Evolutionary conservation across 2,113 vertebrate species (phyloP).

Genomic region (Steatornis caripensis): DNA sequence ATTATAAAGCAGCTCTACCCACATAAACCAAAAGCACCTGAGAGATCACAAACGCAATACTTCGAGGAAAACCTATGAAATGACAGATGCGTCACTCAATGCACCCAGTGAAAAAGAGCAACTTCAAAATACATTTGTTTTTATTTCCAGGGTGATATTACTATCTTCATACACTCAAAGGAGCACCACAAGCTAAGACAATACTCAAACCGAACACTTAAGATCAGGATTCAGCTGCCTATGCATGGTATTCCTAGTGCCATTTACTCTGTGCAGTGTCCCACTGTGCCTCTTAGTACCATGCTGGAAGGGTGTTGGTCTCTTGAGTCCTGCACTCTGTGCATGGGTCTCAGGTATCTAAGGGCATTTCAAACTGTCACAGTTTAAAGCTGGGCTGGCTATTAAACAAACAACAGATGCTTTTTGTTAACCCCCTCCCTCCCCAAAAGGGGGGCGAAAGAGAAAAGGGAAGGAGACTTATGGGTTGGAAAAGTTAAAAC

Average conservation of each 20-base stretch:
- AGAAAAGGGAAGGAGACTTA: too few species aligned
- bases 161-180: background rate
- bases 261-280: background rate
- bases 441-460: too few species aligned
- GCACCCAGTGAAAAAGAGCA: background rate
- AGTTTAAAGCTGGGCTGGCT: too few species aligned
- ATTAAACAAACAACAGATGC: too few species aligned
- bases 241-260: accelerated
- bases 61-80: background rate
- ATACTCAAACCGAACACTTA: background rate
- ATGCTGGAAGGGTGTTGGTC: background rate
- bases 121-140: background rate
- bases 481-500: too few species aligned
- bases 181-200: background rate
- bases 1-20: background rate
- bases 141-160: background rate
- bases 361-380: background rate
- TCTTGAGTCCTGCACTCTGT: background rate
- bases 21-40: background rate
- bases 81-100: background rate
- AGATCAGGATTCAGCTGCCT: background rate
- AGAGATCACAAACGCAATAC: background rate
- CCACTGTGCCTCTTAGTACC: background rate
- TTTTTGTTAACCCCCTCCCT: too few species aligned
- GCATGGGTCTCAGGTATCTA: background rate